Conservation (phyloP, 2,113 vertebrate genomes). For the Oreotrochilus melanogaster region DNA sequence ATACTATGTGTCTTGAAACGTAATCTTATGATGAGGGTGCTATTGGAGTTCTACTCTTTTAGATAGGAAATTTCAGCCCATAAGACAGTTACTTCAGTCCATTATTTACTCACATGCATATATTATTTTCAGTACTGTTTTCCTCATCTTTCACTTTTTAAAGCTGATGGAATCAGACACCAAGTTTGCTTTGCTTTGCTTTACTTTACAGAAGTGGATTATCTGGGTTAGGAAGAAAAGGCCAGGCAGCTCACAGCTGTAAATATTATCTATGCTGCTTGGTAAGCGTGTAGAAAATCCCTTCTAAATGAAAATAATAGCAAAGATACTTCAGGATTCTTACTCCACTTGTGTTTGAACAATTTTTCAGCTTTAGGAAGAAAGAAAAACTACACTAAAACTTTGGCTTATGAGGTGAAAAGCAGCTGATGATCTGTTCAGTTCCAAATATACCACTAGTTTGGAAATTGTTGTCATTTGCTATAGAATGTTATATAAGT, state of each 20-base stretch:
- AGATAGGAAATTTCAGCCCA: neutral
- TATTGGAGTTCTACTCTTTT: neutral
- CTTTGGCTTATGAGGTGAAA: neutral
- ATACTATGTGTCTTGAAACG: neutral
- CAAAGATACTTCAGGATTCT: neutral
- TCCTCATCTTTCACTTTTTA: neutral
- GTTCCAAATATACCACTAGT: neutral
- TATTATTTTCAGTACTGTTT: slow-evolving; percentile 10
- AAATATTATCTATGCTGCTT: neutral
- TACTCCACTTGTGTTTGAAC: neutral
- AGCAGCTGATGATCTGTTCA: neutral
- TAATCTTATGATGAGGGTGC: neutral
- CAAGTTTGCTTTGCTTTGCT: neutral
- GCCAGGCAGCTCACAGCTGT: neutral
- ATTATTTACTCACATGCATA: neutral
- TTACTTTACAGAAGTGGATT: neutral
- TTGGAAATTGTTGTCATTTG: neutral
- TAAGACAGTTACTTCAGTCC: neutral
- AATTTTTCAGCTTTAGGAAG: neutral
- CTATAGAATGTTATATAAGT: neutral
- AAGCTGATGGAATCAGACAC: neutral
- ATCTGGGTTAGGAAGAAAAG: neutral
- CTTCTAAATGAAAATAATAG: neutral
- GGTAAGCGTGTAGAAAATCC: neutral
- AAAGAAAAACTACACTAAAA: neutral